phyloP scores from a whole-genome alignment of 2,888 invertebrate species.

The Orthosia gothica region DNA sequence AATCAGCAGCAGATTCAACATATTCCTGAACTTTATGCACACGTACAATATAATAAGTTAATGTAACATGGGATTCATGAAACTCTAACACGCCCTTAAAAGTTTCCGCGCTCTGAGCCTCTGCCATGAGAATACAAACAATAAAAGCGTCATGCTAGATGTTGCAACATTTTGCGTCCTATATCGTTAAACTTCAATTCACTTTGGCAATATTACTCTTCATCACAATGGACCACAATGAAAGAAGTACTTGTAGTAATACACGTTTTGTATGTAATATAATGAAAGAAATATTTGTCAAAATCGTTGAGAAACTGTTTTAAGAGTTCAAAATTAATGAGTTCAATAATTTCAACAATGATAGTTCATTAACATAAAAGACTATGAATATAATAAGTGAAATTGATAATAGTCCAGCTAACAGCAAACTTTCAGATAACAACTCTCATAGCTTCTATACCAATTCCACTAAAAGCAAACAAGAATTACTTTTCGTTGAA shows the following conservation, averaged over 20 bases:
- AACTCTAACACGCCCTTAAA: slow-evolving; percentile 8
- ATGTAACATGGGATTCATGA: slow-evolving; percentile 6
- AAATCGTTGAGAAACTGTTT: not conserved
- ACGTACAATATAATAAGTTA: slow-evolving; percentile 7
- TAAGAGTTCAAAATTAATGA: not conserved
- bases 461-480: slow-evolving; percentile 36
- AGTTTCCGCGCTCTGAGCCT: slow-evolving; percentile 17
- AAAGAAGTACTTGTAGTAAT: not conserved
- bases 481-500: slow-evolving; percentile 17
- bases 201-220: not conserved
- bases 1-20: slow-evolving; percentile 7
- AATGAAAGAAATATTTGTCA: too few species aligned
- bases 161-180: not conserved
- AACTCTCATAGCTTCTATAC: not conserved
- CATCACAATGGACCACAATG: not conserved
- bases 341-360: slow-evolving; percentile 3
- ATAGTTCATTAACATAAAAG: not conserved
- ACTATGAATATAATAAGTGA: not conserved
- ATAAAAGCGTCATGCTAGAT: slow-evolving; percentile 25
- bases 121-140: slow-evolving; percentile 25
- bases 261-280: not conserved
- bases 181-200: slow-evolving; percentile 14
- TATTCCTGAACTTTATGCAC: not conserved
- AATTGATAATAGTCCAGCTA: not conserved
- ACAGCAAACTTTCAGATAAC: slow-evolving; percentile 2